phyloP scores from a whole-genome alignment of 2,888 invertebrate species.

The Drosophila antonietae region DNA sequence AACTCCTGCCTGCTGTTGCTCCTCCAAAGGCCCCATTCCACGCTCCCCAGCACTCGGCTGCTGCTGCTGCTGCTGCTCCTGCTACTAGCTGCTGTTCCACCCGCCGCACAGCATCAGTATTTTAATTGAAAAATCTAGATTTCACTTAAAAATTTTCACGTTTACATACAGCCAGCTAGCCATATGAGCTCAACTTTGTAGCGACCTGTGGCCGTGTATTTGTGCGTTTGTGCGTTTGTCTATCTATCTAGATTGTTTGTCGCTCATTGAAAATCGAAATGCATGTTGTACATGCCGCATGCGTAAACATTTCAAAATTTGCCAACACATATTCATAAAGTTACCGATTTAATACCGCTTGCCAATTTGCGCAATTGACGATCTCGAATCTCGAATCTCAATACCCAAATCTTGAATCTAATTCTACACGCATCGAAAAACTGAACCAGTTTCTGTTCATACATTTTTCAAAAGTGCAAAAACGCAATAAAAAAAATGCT shows the following conservation, averaged over 20 bases:
- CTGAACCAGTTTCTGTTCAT: conserved; percentile 67
- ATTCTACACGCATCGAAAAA: conserved; percentile 60
- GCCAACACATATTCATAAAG: conserved; percentile 69
- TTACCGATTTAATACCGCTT: conserved; percentile 63
- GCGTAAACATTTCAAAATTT: conserved; percentile 76
- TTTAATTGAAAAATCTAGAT: conserved; percentile 78
- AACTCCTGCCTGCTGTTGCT: conserved; percentile 1
- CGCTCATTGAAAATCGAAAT: conserved; percentile 57
- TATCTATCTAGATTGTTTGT: conserved; percentile 70
- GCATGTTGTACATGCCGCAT: conserved; percentile 55
- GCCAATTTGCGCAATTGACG: conserved; percentile 58
- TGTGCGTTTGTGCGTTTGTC: conserved; percentile 9
- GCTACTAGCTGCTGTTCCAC: conserved; percentile 28
- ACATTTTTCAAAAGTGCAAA: conserved; percentile 60
- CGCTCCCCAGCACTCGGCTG: not conserved
- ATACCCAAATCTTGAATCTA: conserved; percentile 46
- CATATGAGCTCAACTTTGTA: conserved; percentile 49
- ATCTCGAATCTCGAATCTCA: conserved; percentile 57
- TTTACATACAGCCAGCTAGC: conserved; percentile 33
- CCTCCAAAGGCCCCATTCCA: not conserved
- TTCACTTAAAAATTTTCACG: conserved; percentile 51
- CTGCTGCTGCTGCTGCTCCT: conserved; percentile 9
- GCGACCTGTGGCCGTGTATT: conserved; percentile 20
- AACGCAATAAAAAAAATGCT: conserved; percentile 54
- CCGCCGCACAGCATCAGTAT: conserved; percentile 38